Conservation (phyloP, 2,797 vertebrate species). For the Tachyglossus aculeatus region DNA sequence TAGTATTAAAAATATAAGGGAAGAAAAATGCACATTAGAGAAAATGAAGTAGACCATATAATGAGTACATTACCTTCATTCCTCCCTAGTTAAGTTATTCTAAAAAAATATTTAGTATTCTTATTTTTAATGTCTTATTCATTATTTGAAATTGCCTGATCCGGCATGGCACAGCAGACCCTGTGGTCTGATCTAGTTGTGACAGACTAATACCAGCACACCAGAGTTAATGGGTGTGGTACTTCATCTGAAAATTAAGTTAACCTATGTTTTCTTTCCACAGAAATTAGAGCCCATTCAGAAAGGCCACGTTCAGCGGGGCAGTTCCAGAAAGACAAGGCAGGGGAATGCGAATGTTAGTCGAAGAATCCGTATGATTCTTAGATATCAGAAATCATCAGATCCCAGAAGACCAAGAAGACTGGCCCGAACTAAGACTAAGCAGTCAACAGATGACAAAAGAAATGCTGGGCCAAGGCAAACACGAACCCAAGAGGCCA, state of each 20-base stretch:
- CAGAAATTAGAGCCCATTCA: constrained; percentile 47
- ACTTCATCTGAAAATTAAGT: constrained; percentile 32
- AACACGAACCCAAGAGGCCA: constrained; percentile 1
- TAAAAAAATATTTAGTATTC: too few species aligned
- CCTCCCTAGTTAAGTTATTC: too few species aligned
- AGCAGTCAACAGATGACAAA: background rate
- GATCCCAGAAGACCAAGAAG: background rate
- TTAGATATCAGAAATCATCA: background rate
- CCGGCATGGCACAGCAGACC: background rate
- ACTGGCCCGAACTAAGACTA: constrained; percentile 12
- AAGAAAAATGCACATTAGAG: constrained; percentile 13
- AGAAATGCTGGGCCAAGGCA: background rate
- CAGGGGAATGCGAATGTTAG: constrained; percentile 24
- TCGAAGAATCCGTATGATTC: constrained; percentile 19
- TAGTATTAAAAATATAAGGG: constrained; percentile 12
- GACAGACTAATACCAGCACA: background rate
- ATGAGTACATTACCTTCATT: background rate
- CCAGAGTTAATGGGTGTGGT: constrained; percentile 5
- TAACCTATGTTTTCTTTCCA: constrained; percentile 37
- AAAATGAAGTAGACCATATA: background rate
- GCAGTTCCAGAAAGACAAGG: constrained; percentile 35
- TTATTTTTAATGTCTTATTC: constrained; percentile 2
- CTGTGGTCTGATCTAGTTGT: constrained; percentile 1
- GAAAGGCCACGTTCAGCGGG: constrained; percentile 5
- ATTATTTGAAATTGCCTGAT: constrained; percentile 3